phyloP scores from a whole-genome alignment of 2,888 invertebrate genomes.

The Drosophila rubida region DNA sequence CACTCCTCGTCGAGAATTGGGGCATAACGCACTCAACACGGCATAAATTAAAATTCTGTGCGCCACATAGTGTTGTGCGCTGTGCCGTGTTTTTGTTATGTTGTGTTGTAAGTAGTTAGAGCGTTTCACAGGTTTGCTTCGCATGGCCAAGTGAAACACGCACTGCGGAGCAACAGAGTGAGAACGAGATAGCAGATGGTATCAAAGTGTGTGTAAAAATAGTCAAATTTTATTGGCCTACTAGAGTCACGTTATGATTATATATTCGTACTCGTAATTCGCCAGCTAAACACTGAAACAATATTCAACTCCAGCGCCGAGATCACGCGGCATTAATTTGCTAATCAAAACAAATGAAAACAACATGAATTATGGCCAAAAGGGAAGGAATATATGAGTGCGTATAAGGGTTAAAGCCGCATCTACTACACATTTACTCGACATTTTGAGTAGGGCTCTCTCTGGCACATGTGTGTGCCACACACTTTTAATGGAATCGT shows the following conservation, averaged over 20 bases:
- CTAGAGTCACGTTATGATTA: constrained; percentile 71
- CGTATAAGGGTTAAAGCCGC: constrained; percentile 75
- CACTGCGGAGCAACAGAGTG: constrained; percentile 55
- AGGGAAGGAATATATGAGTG: constrained; percentile 41
- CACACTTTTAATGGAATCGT: constrained; percentile 70
- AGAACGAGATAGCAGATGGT: constrained; percentile 31
- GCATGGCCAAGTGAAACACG: constrained; percentile 67
- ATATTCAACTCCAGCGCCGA: constrained; percentile 28
- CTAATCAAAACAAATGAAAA: constrained; percentile 82
- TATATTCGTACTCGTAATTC: constrained; percentile 41
- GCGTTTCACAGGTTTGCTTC: constrained; percentile 62
- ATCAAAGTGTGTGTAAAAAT: constrained; percentile 48
- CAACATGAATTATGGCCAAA: constrained; percentile 73
- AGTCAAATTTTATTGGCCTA: constrained; percentile 71
- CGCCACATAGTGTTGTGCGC: constrained; percentile 20
- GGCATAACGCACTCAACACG: constrained; percentile 76
- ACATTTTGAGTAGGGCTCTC: background rate
- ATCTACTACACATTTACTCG: constrained; percentile 12
- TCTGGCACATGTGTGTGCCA: constrained; percentile 28
- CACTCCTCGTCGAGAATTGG: constrained; percentile 66
- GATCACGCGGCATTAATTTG: constrained; percentile 62
- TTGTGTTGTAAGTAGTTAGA: constrained; percentile 23
- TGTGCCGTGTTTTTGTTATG: constrained; percentile 10
- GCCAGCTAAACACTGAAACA: constrained; percentile 44
- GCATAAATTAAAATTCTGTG: constrained; percentile 76